Evolutionary conservation across 2,797 vertebrate genomes (phyloP), one percentile per base, ranked within the genome.

Genomic region (Mormyrus hasselquistii): DNA sequence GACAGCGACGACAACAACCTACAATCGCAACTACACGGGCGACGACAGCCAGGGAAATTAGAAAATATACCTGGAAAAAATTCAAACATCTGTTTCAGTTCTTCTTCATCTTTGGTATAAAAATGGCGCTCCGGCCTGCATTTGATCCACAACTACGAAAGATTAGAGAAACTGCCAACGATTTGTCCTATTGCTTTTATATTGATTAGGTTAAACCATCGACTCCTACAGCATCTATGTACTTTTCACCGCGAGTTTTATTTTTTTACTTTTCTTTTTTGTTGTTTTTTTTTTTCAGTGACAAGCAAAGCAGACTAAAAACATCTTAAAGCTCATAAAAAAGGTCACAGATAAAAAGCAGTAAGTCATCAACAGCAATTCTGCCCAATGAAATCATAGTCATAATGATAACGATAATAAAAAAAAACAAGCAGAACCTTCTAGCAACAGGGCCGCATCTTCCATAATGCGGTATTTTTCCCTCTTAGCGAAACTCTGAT

Each of bases 21-120:
- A 52, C 52, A 87, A 38, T 53, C 79, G 44, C 89, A 87, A 79
- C 84, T n/a, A 88, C 82, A 92, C 79, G 92, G 94, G 90, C 91
- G 93, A 92, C 91, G 93, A 91, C 92, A 95, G 92, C 92, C 93
- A 87, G 12, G 41, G 38, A 44, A 44, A 25, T 41, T 62, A 65
- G 38, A 87, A 59, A 86, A 86, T 12, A 55, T 22, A 86, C 47
- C 22, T 49, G 25, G 47, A 86, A 29, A 86, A 29, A 94, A 93
- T 93, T 93, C 93, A 95, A 92, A 93, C 89, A 91, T 95, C 93
- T 96, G 95, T 95, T 93, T 95, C 96, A 97, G 96, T 96, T 95
- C 97, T 96, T 97, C 97, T 97, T 98, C 96, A 97, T 99, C 98
- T 99, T 99, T 99, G 98, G 98, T 99, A 98, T 99, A 98, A 98